Base-by-base conservation (phyloP, 2,797 vertebrate genomes). In the Poecilia picta region DNA sequence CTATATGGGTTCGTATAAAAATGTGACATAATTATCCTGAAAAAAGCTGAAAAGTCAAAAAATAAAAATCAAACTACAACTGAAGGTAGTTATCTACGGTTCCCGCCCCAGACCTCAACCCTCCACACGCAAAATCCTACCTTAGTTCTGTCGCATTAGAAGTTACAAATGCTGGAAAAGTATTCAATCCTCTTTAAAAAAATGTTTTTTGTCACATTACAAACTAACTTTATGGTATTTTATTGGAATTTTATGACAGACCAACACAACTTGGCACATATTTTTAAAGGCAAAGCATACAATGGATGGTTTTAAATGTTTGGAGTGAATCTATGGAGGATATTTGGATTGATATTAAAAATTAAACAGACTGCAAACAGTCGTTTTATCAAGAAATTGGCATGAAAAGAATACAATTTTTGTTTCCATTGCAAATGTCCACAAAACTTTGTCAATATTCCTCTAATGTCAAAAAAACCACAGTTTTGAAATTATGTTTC, bases 1-100 rank as follows among this genome's bases (percentile, higher is more conserved):
- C 82, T 70, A 72, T 77, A 79, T 71, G 46, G 75, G 46, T 88
- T 84, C 2, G 13, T 90, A 88, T 84, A 85, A 80, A 85, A 77
- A 82, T 45, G 43, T 33, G 55, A 47, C 74, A 72, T 83, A 62
- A 81, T 81, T 81, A 87, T 81, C 84, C 45, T 75, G 77, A 41
- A 82, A 88, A 87, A 83, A 85, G 80, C 72, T 80, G 72, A 45
- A 80, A 55, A 16, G 85, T 5, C n/a, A 0, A 76, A 81, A 86
- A 46, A 20, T 51, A 64, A 41, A 25, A 41, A 25, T 25, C 53
- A n/a, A 55, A n/a, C 53, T n/a, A 5, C 10, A n/a, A 25, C 25
- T 55, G 53, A 10, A 55, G 25, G 51, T 1, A 53, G 51, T 10
- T 25, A 25, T 55, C 23, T 25, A 55, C 1, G 51, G 25, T 2